phyloP scores from a whole-genome alignment of 2,113 vertebrate genomes.

The Micronycteris hirsuta region DNA sequence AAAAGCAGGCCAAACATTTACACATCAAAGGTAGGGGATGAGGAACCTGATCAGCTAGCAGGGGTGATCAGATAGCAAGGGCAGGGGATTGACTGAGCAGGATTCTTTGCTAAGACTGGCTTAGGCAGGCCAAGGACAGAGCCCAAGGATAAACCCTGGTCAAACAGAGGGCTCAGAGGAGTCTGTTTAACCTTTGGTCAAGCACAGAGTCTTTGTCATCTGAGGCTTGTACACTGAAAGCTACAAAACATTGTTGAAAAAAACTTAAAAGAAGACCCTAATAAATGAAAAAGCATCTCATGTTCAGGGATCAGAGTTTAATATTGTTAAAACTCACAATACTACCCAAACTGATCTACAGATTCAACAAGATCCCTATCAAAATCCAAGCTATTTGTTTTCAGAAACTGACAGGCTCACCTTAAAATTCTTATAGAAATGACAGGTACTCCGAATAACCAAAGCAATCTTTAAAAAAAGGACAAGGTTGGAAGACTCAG shows the following conservation, averaged over 20 bases:
- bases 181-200: background rate
- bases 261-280: background rate
- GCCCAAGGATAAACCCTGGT: background rate
- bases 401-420: background rate
- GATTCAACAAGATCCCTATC: background rate
- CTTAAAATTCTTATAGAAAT: background rate
- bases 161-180: background rate
- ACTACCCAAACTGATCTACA: background rate
- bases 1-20: background rate
- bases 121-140: background rate
- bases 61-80: background rate
- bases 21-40: background rate
- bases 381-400: background rate
- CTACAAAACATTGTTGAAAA: background rate
- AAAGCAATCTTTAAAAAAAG: background rate
- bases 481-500: background rate
- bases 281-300: background rate
- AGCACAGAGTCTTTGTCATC: background rate
- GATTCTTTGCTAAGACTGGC: background rate
- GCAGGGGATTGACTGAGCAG: background rate
- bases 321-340: background rate
- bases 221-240: background rate
- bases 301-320: background rate
- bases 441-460: background rate
- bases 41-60: background rate